Conservation (phyloP, 2,113 vertebrate species). For the Cephalopholis sonnerati region DNA sequence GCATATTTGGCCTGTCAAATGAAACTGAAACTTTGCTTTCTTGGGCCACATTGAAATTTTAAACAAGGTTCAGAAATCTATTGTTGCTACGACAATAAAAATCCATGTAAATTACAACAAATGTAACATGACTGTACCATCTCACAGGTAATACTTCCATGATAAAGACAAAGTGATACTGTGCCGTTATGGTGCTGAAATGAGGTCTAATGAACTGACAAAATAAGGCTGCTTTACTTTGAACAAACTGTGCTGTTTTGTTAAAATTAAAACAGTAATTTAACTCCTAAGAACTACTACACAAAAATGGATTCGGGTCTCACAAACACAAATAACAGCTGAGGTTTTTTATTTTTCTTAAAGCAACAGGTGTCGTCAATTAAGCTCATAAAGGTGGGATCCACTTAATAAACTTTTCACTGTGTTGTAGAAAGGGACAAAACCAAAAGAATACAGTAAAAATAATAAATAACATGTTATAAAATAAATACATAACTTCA, state of each 20-base stretch:
- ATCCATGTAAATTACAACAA: not conserved
- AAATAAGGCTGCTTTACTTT: not conserved
- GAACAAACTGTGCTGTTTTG: not conserved
- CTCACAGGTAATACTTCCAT: not conserved
- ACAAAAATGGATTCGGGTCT: not conserved
- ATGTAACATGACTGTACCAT: not conserved
- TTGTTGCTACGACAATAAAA: not conserved
- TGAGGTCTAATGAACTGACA: not conserved
- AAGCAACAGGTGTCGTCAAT: not conserved
- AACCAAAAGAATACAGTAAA: not conserved
- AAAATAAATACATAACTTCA: not conserved
- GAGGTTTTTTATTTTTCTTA: not conserved
- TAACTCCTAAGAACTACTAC: not conserved
- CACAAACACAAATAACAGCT: not conserved
- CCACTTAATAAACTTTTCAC: not conserved
- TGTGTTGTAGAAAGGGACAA: not conserved
- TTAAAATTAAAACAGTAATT: not conserved
- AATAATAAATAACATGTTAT: not conserved
- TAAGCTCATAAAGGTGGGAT: not conserved
- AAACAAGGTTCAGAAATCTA: not conserved
- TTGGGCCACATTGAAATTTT: not conserved
- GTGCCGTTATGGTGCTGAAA: not conserved
- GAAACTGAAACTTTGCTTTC: not conserved
- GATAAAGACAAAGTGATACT: not conserved
- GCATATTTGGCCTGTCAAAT: not conserved